Percentiles rank a stretch among this genome's conserved stretches.
Conservation (phyloP, 2,113 vertebrate genomes). For the Sebastes schlegelii region DNA sequence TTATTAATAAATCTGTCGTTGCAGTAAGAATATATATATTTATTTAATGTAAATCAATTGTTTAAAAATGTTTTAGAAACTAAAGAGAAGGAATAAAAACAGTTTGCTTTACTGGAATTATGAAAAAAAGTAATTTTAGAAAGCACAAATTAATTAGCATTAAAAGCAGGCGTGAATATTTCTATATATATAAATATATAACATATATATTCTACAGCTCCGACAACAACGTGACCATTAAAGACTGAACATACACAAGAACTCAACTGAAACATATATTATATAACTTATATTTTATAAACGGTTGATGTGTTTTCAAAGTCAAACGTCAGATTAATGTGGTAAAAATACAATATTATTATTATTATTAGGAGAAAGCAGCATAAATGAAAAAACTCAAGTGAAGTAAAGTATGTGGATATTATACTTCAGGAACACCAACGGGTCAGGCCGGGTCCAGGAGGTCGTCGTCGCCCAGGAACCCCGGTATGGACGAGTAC, state of each 20-base stretch:
- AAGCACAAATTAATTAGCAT: neutral
- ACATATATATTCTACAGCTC: no score
- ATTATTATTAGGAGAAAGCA: neutral
- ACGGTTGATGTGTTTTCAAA: no score
- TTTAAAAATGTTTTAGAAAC: neutral
- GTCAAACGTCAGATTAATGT: neutral
- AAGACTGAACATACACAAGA: neutral
- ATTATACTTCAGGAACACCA: no score
- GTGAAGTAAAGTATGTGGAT: no score
- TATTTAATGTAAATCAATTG: neutral
- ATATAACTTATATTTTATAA: neutral
- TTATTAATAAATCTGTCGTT: neutral
- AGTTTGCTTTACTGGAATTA: neutral
- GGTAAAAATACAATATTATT: neutral
- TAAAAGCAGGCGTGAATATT: no score
- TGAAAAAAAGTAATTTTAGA: neutral
- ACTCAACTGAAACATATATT: neutral
- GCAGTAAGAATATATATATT: neutral
- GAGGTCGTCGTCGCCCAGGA: constrained; percentile 66
- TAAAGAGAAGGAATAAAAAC: neutral
- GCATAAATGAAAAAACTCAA: no score
- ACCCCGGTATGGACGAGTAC: constrained; percentile 77
- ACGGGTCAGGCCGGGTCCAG: constrained; percentile 62
- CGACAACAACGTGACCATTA: no score
- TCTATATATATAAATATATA: no score